A percentile compares a stretch with the other conserved stretches of the same genome.
Evolutionary conservation across 2,888 invertebrate species (phyloP).

Genomic region (Omphaloscelis lunosa): DNA sequence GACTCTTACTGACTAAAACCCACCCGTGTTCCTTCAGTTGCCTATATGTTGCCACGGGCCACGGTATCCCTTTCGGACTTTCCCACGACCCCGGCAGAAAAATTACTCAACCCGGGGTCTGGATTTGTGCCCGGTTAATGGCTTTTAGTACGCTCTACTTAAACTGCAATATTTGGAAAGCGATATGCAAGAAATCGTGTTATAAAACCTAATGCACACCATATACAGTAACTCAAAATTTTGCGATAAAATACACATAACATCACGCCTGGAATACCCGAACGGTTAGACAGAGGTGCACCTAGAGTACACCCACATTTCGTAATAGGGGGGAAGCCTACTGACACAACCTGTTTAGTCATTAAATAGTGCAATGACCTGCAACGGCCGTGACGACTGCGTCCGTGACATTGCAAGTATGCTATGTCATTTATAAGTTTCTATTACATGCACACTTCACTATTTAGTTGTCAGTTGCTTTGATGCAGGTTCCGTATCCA

Average conservation of each 20-base stretch:
- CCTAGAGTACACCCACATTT: neutral
- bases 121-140: too few relatives aligned
- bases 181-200: too few relatives aligned
- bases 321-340: neutral
- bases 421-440: slow-evolving; percentile 30
- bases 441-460: slow-evolving; percentile 37
- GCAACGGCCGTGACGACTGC: slow-evolving; percentile 13
- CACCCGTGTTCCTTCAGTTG: too few relatives aligned
- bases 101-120: too few relatives aligned
- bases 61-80: too few relatives aligned
- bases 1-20: too few relatives aligned
- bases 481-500: slow-evolving; percentile 13
- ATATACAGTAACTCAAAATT: too few relatives aligned
- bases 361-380: slow-evolving; percentile 45
- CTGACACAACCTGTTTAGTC: neutral
- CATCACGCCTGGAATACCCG: neutral
- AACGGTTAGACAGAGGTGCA: neutral
- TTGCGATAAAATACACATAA: neutral
- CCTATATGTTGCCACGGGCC: too few relatives aligned
- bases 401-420: slow-evolving; percentile 56
- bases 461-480: neutral
- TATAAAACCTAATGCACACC: too few relatives aligned
- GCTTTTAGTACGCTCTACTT: too few relatives aligned
- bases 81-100: too few relatives aligned
- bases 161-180: too few relatives aligned